phyloP scores from a whole-genome alignment of 2,113 vertebrate species.

The Petromus typicus region DNA sequence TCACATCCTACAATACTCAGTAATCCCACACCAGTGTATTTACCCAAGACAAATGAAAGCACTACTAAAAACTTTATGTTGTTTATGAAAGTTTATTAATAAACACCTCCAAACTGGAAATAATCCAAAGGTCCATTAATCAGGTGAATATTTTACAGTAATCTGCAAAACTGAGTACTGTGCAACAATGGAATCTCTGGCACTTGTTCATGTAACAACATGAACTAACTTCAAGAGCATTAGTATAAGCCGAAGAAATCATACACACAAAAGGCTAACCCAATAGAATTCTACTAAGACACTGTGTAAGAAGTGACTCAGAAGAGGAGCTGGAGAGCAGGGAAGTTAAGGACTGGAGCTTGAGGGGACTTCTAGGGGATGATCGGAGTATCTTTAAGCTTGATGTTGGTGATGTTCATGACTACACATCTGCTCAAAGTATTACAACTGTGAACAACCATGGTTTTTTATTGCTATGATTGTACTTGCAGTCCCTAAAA shows the following conservation, averaged over 20 bases:
- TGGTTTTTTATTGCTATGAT: neutral
- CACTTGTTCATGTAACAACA: neutral
- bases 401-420: neutral
- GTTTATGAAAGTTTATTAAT: neutral
- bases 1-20: neutral
- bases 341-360: neutral
- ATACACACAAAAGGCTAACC: neutral
- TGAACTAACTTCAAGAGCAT: neutral
- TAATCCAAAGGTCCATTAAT: neutral
- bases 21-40: neutral
- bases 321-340: neutral
- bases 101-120: neutral
- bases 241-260: constrained; percentile 13
- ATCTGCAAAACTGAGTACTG: neutral
- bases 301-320: neutral
- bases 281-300: neutral
- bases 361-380: neutral
- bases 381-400: neutral
- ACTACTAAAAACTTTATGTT: neutral
- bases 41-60: neutral
- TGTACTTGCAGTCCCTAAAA: neutral
- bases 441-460: neutral
- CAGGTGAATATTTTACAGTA: neutral
- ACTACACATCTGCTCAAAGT: neutral
- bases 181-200: neutral